Conservation (phyloP, 2,113 vertebrate species). For the Aptenodytes patagonicus region DNA sequence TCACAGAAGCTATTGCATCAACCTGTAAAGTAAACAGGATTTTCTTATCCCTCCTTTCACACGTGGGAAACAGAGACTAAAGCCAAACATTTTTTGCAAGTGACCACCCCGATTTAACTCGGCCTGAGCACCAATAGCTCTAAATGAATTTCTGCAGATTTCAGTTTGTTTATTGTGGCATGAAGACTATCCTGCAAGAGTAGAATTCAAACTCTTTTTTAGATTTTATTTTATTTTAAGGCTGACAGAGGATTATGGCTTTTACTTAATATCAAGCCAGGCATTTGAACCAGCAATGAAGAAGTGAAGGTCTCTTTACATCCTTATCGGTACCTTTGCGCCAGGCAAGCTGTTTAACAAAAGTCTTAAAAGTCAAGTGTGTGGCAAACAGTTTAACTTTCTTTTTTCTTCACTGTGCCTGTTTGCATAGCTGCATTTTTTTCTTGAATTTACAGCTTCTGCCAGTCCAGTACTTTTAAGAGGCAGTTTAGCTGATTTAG, state of each 20-base stretch:
- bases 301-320: neutral
- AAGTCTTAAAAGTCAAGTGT: neutral
- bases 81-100: neutral
- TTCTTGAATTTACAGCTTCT: conserved; percentile 36
- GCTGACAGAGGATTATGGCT: neutral
- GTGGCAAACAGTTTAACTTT: neutral
- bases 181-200: neutral
- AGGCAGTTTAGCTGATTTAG: conserved; percentile 58
- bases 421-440: neutral
- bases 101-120: neutral
- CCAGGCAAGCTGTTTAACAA: neutral
- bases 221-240: neutral
- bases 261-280: neutral
- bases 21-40: neutral
- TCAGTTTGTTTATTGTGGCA: neutral
- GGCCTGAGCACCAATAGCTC: neutral
- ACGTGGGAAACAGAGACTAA: neutral
- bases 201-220: neutral
- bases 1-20: neutral
- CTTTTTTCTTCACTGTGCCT: neutral
- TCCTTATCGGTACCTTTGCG: neutral
- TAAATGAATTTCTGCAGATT: neutral
- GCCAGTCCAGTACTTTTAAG: conserved; percentile 17
- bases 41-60: neutral
- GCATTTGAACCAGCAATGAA: neutral